phyloP scores from a whole-genome alignment of 2,888 invertebrate genomes.

The Phytoseiulus persimilis region DNA sequence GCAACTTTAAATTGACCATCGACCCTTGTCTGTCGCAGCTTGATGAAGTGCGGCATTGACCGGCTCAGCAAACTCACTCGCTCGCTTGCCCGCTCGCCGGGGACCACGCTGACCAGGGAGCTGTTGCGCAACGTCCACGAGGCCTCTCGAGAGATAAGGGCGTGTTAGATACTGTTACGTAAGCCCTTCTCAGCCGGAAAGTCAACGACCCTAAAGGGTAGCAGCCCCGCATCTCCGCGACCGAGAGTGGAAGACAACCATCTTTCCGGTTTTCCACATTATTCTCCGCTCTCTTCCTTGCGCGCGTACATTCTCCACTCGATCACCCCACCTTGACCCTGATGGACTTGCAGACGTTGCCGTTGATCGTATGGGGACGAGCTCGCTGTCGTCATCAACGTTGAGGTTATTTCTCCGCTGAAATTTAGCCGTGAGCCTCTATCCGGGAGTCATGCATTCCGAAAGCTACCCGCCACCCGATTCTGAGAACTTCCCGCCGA shows the following conservation, averaged over 20 bases:
- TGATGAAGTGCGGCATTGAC: neutral
- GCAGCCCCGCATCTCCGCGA: neutral
- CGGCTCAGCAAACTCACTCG: neutral
- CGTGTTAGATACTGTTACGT: neutral
- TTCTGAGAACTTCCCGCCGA: neutral
- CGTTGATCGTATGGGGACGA: neutral
- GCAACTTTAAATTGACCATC: neutral
- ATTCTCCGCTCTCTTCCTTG: neutral
- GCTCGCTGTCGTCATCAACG: neutral
- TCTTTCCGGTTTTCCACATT: neutral
- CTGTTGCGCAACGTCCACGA: neutral
- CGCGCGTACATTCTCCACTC: neutral
- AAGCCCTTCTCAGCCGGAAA: neutral
- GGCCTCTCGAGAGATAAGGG: neutral
- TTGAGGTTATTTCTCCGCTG: neutral
- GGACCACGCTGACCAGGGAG: neutral
- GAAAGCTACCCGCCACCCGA: neutral
- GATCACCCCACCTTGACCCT: neutral
- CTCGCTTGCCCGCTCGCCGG: neutral
- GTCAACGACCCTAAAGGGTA: neutral
- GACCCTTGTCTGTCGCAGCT: constrained; percentile 5
- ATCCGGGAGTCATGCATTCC: neutral
- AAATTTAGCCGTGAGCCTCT: neutral
- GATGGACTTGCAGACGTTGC: neutral
- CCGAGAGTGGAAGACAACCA: neutral